Evolutionary conservation across 1,140 invertebrate genomes (phyloP), one percentile per base, ranked within the genome.

Genomic region (Micrasema minimum): DNA sequence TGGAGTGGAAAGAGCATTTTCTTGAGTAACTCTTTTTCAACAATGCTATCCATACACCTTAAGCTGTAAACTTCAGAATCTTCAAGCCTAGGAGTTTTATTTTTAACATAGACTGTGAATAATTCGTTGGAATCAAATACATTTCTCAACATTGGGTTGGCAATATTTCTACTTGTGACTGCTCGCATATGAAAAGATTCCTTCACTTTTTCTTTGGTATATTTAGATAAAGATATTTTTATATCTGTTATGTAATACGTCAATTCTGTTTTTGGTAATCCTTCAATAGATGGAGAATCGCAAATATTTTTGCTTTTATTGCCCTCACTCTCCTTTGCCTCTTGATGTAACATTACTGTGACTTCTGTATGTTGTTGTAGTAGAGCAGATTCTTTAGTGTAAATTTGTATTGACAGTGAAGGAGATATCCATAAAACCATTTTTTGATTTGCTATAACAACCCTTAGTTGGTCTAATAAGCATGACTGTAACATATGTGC

Each of bases 341-440:
- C 26, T 4, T 31, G 26, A 31, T 31, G 26, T 31, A 31, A 31
- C 26, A 31, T 31, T 7, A 75, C 55, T 0, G 62, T 51, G 5
- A 75, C 55, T 65, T 75, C 71, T 11, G 74, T 72, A 18, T 71
- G 46, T 31, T 67, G 62, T 66, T 73, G 67, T 51, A 75, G 41
- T 14, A 73, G n/a, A 38, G 46, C 50, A 23, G 71, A 65, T 65
- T 68, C 16, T n/a, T n/a, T 14, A 35, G 71, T 23, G 46, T 65
- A 66, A 1, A 75, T 73, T 18, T 81, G 76, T 20, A 85, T 80
- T 4, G 83, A 81, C 23, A 85, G 53, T 4, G 83, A 84, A 9
- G 81, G 75, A 62, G 84, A 86, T 76, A 87, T 83, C 87, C 87
- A 88, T 16, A 87, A 85, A 18, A 87, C 77, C 45, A 86, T 77